phyloP scores from a whole-genome alignment of 2,888 invertebrate species.

The Orthosia incerta region DNA sequence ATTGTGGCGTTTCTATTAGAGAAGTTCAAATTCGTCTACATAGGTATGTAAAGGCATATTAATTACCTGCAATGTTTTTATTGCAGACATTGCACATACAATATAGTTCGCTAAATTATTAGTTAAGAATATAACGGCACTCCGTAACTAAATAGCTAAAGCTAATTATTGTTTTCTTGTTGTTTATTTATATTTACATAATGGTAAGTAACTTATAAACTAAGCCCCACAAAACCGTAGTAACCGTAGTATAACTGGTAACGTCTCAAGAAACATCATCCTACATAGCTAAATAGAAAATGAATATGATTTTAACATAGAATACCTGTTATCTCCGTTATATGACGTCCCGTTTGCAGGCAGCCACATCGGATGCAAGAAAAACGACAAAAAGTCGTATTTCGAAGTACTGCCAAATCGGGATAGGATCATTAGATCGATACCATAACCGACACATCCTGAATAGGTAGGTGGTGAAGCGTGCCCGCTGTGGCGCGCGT shows the following conservation, averaged over 20 bases:
- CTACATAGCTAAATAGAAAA: constrained; percentile 69
- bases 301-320: constrained; percentile 78
- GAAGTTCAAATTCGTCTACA: no score
- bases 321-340: constrained; percentile 85
- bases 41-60: neutral
- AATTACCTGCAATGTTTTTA: constrained; percentile 2
- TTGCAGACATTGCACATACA: neutral
- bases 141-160: constrained; percentile 27
- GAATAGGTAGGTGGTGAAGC: constrained; percentile 88
- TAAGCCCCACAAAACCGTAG: no score
- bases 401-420: constrained; percentile 83
- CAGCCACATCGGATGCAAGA: constrained; percentile 81
- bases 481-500: constrained; percentile 78
- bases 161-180: no score
- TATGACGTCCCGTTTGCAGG: constrained; percentile 85
- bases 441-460: constrained; percentile 89
- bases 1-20: neutral
- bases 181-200: no score
- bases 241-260: no score
- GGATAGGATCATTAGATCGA: constrained; percentile 89
- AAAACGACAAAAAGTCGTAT: constrained; percentile 84
- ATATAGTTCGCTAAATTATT: neutral
- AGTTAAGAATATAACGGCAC: neutral
- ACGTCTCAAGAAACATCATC: constrained; percentile 45
- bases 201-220: no score